phyloP scores from a whole-genome alignment of 2,888 invertebrate species.

The Apotomis betuletana region DNA sequence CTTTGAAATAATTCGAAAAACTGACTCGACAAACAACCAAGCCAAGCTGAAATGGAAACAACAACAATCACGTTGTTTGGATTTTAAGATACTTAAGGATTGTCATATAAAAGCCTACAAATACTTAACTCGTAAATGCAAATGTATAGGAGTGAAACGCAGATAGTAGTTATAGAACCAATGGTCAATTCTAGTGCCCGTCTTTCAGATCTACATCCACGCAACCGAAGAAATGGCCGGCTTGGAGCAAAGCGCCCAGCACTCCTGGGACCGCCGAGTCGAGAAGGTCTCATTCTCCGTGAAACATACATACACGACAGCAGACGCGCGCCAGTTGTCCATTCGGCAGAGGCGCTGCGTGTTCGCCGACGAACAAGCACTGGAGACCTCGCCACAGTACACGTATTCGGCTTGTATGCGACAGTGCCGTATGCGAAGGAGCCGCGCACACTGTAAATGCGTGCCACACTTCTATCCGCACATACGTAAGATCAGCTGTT shows the following conservation, averaged over 20 bases:
- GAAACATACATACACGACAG: slow-evolving; percentile 90
- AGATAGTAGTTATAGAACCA: no score
- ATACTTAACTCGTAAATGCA: no score
- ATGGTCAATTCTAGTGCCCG: no score
- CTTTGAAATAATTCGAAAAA: no score
- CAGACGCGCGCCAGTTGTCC: slow-evolving; percentile 87
- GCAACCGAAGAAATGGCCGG: slow-evolving; percentile 88
- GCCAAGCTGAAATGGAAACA: no score
- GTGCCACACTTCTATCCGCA: slow-evolving; percentile 88
- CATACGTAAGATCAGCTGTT: slow-evolving; percentile 70
- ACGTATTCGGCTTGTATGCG: slow-evolving; percentile 89
- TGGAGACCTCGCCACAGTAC: slow-evolving; percentile 85
- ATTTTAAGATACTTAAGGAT: no score
- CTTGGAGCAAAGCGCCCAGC: slow-evolving; percentile 87
- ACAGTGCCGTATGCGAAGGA: slow-evolving; percentile 87
- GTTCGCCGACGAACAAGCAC: slow-evolving; percentile 86
- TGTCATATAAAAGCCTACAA: no score
- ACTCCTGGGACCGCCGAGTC: slow-evolving; percentile 86
- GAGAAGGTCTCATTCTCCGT: slow-evolving; percentile 86
- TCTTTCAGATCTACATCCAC: slow-evolving; percentile 83
- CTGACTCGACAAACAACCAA: no score
- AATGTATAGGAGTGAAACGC: no score
- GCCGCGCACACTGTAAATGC: slow-evolving; percentile 86
- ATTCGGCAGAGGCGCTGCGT: slow-evolving; percentile 88
- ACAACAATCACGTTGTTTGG: no score